Evolutionary conservation across 2,888 invertebrate genomes (phyloP).

Genomic region (Automeris io): DNA sequence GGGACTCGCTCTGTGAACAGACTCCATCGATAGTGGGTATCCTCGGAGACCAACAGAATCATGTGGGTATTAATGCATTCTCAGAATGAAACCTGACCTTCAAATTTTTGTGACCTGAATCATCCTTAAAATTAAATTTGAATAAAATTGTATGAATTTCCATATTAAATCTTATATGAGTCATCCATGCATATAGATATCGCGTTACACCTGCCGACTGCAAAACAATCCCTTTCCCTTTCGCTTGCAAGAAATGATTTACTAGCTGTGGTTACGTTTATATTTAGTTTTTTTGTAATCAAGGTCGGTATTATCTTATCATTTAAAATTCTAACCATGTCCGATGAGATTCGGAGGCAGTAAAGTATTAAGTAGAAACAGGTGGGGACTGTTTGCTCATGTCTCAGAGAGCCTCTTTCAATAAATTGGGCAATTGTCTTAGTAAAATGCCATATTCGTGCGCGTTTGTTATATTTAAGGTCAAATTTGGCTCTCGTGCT

Average conservation of each 20-base stretch:
- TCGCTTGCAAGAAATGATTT: background rate
- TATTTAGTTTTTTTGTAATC: background rate
- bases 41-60: conserved; percentile 69
- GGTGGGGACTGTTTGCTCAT: conserved; percentile 40
- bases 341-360: conserved; percentile 36
- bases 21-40: conserved; percentile 72
- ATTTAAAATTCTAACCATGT: conserved; percentile 28
- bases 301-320: conserved; percentile 59
- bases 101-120: background rate
- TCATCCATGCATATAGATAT: conserved; percentile 2
- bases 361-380: conserved; percentile 37
- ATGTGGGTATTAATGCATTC: conserved; percentile 53
- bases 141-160: background rate
- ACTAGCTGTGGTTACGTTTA: background rate
- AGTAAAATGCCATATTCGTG: conserved; percentile 18
- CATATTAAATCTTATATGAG: background rate
- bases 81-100: background rate
- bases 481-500: background rate
- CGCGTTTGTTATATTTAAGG: conserved; percentile 6
- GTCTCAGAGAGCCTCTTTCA: conserved; percentile 21
- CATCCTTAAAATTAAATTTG: background rate
- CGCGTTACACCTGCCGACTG: conserved; percentile 4
- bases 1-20: conserved; percentile 60
- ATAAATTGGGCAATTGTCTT: conserved; percentile 16
- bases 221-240: conserved; percentile 8